Base-by-base conservation (phyloP, 2,113 vertebrate species). In the Globicephala melas region DNA sequence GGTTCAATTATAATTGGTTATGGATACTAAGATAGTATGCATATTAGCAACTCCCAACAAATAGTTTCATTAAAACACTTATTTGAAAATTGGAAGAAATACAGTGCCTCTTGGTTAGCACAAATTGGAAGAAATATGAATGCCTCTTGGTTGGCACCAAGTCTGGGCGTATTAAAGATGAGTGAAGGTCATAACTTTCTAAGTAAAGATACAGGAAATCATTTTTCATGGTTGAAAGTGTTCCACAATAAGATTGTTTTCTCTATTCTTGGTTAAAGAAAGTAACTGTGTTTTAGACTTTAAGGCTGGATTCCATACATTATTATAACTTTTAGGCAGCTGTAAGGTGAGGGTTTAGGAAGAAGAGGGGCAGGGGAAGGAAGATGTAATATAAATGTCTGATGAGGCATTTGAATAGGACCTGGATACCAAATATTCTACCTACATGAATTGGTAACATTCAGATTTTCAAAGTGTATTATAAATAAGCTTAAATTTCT, bases 1-100 rank as follows among this genome's bases (percentile, higher is more conserved):
- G 58, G 47, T 84, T 4, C 82, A 87, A 41, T 93, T 86, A 70
- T 93, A 83, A 87, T 31, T 88, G 50, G 21, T 60, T 88, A 93
- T 55, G 63, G 23, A 11, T 60, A 67, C 53, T 84, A 91, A 93
- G 67, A 91, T 83, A 91, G 77, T 84, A 83, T 94, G 23, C 25
- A 68, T 81, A 63, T 92, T 92, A 74, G 41, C 9, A 28, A 63
- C 67, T 94, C 20, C 58, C 36, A 84, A 68, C 8, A 50, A 89
- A 88, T n/a, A 94, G 25, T 89, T 96, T 89, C 12, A 84, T 47
- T 85, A 89, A 91, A 87, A 80, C 25, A 58, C 21, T 91, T 95
- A 68, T 23, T 95, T 80, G n/a, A 81, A 97, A 94, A 62, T 74
- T 79, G 55, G 23, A 80, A 91, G 70, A 87, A 83, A 53, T 83